Percentiles rank a stretch among this genome's conserved stretches.
phyloP scores from a whole-genome alignment of 1,140 invertebrate genomes.

The Stegodyphus dumicola region DNA sequence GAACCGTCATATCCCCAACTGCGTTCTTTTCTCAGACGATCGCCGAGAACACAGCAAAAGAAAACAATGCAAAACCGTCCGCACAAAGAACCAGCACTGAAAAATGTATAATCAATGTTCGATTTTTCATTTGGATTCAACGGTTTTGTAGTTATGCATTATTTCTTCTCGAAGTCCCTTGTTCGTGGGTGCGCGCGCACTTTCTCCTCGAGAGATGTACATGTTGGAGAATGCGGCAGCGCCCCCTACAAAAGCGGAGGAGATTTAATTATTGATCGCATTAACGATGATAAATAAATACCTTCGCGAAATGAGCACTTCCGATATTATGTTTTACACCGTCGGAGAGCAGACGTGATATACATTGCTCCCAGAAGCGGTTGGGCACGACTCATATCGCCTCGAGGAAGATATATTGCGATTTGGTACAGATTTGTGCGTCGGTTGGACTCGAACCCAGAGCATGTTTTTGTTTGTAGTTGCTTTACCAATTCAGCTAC shows the following conservation, averaged over 20 bases:
- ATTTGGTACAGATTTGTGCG: too few species aligned
- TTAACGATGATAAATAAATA: constrained; percentile 43
- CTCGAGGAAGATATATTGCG: too few species aligned
- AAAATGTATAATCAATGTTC: constrained; percentile 53
- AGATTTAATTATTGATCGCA: constrained; percentile 36
- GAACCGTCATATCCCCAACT: neutral
- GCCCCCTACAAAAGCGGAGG: constrained; percentile 28
- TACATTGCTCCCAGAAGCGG: too few species aligned
- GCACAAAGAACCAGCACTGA: neutral
- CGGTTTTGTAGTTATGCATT: constrained; percentile 34
- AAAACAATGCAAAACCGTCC: neutral
- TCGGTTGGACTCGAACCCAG: too few species aligned
- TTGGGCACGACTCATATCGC: too few species aligned
- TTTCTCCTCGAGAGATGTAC: constrained; percentile 39
- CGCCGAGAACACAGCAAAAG: neutral
- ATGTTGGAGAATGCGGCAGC: constrained; percentile 23
- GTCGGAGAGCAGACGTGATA: too few species aligned
- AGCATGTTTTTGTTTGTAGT: too few species aligned
- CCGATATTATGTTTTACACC: too few species aligned
- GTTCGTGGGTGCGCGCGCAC: constrained; percentile 28
- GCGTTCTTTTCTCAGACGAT: neutral
- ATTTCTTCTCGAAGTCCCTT: neutral
- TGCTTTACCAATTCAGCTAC: too few species aligned
- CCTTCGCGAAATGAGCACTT: constrained; percentile 4
- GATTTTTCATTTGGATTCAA: constrained; percentile 47